phyloP scores from a whole-genome alignment of 2,797 vertebrate species.

The Acanthopagrus latus region DNA sequence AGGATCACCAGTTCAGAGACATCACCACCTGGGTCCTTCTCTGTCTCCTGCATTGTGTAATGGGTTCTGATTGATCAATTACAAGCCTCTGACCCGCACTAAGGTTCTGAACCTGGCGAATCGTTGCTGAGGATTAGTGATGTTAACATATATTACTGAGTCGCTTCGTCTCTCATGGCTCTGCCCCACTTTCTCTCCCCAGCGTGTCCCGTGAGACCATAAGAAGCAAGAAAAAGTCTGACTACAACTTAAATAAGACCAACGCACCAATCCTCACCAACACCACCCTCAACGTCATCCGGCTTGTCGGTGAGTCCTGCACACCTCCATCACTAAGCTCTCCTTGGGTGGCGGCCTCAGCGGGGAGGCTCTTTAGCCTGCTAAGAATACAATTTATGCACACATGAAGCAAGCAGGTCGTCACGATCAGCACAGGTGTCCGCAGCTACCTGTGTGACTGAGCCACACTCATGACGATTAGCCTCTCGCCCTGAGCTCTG shows the following conservation, averaged over 20 bases:
- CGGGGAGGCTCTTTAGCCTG: slow-evolving; percentile 26
- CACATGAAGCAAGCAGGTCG: slow-evolving; percentile 68
- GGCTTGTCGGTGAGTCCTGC: slow-evolving; percentile 93
- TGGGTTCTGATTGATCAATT: slow-evolving; percentile 76
- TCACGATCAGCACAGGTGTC: slow-evolving; percentile 18
- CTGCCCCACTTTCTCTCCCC: not conserved
- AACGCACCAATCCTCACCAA: slow-evolving; percentile 98
- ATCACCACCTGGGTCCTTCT: slow-evolving; percentile 29
- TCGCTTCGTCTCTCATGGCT: slow-evolving; percentile 22
- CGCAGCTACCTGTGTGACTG: slow-evolving; percentile 62
- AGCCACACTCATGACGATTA: slow-evolving; percentile 63
- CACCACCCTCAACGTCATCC: slow-evolving; percentile 97
- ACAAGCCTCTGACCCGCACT: slow-evolving; percentile 50
- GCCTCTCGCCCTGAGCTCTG: slow-evolving; percentile 51
- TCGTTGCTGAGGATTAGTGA: slow-evolving; percentile 43
- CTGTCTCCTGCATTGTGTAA: slow-evolving; percentile 52
- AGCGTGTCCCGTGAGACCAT: slow-evolving; percentile 94
- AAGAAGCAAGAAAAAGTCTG: slow-evolving; percentile 93
- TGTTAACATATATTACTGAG: slow-evolving; percentile 41
- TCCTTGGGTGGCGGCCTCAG: slow-evolving; percentile 7
- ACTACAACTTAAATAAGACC: slow-evolving; percentile 95
- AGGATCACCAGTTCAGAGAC: slow-evolving; percentile 60
- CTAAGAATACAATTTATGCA: slow-evolving; percentile 65
- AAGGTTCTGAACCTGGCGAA: slow-evolving; percentile 42
- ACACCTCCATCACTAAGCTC: not conserved